phyloP scores from a whole-genome alignment of 2,888 invertebrate genomes.

The Platycnemis pennipes region DNA sequence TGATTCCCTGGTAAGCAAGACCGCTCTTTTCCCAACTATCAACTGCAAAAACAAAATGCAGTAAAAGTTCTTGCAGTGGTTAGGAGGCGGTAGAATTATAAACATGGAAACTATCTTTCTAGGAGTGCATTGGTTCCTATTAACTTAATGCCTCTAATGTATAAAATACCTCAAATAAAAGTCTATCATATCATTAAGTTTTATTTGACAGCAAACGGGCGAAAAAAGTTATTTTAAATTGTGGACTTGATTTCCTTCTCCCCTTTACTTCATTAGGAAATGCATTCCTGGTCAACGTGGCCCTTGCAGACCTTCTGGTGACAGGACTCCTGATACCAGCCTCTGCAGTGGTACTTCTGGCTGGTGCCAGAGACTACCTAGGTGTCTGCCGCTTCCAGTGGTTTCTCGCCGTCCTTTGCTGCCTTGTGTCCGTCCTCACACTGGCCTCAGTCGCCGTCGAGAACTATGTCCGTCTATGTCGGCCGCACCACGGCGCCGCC shows the following conservation, averaged over 20 bases:
- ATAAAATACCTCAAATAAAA: too few species aligned
- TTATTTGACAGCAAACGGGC: too few species aligned
- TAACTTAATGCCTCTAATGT: too few species aligned
- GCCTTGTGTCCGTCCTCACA: constrained; percentile 84
- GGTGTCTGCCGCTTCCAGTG: constrained; percentile 85
- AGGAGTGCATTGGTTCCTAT: too few species aligned
- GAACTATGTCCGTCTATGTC: constrained; percentile 84
- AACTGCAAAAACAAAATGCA: too few species aligned
- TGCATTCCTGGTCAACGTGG: constrained; percentile 86
- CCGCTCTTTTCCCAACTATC: too few species aligned
- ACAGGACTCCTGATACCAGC: constrained; percentile 86
- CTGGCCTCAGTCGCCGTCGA: constrained; percentile 85
- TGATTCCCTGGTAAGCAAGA: too few species aligned
- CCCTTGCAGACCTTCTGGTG: constrained; percentile 86
- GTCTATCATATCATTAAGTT: too few species aligned
- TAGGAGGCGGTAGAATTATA: too few species aligned
- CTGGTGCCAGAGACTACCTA: constrained; percentile 82
- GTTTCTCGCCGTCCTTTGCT: constrained; percentile 84
- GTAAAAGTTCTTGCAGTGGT: too few species aligned
- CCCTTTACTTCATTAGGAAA: constrained; percentile 81
- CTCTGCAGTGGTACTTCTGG: constrained; percentile 85
- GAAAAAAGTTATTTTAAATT: background rate
- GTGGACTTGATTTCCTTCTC: background rate
- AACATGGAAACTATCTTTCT: too few species aligned
- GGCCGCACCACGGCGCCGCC: constrained; percentile 80